Evolutionary conservation across 2,888 invertebrate species (phyloP).

Genomic region (Coremacera marginata): DNA sequence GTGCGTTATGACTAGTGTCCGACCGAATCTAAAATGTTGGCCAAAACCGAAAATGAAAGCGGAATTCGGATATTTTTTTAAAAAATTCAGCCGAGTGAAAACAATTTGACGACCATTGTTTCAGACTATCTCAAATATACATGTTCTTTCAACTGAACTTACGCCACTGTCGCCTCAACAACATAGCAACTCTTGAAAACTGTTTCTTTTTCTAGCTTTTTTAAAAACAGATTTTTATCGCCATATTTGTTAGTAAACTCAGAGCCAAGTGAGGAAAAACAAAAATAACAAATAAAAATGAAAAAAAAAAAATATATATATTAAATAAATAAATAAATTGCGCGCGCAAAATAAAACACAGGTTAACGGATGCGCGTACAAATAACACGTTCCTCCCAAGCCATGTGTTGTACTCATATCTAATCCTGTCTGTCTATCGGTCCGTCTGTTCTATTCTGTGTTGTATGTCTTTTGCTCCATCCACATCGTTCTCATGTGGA

Average conservation of each 20-base stretch:
- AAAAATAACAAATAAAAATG: not conserved
- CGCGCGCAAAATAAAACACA: constrained; percentile 12
- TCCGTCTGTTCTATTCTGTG: not conserved
- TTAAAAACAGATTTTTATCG: constrained; percentile 8
- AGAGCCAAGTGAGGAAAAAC: not conserved
- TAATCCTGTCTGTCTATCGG: not conserved
- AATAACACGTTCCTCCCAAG: constrained; percentile 25
- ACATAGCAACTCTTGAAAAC: too few species aligned
- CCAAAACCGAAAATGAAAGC: too few species aligned
- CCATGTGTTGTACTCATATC: not conserved
- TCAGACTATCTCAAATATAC: too few species aligned
- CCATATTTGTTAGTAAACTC: not conserved
- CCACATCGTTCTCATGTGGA: not conserved
- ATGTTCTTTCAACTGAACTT: too few species aligned
- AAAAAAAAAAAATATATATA: not conserved
- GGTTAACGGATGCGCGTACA: constrained; percentile 29
- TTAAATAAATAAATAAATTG: not conserved
- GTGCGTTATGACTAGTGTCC: too few species aligned
- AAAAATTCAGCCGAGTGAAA: too few species aligned
- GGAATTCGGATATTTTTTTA: too few species aligned
- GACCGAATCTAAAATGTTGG: too few species aligned
- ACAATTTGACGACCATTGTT: too few species aligned
- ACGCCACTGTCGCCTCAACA: too few species aligned
- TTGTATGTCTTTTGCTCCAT: not conserved
- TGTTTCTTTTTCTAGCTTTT: not conserved